phyloP scores from a whole-genome alignment of 2,888 invertebrate species.

The Serripes groenlandicus region DNA sequence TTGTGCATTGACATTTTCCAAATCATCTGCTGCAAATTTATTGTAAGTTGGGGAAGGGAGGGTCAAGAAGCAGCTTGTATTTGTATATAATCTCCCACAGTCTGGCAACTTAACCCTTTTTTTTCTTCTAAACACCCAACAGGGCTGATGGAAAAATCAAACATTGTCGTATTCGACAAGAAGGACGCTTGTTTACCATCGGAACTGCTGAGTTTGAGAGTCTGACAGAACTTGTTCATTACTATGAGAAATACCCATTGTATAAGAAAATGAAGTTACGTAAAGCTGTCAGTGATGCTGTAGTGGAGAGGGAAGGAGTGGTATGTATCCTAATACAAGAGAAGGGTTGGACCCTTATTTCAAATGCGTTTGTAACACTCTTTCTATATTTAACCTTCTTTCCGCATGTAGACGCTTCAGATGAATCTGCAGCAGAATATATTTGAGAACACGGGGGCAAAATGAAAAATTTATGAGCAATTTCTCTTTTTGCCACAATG shows the following conservation, averaged over 20 bases:
- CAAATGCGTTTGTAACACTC: too few species aligned
- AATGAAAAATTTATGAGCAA: background rate
- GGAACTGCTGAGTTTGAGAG: constrained; percentile 98
- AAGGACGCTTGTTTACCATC: constrained; percentile 96
- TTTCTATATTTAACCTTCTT: too few species aligned
- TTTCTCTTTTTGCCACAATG: background rate
- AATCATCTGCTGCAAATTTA: too few species aligned
- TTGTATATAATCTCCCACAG: too few species aligned
- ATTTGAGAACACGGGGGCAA: background rate
- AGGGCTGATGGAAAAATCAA: constrained; percentile 98
- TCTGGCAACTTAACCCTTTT: too few species aligned
- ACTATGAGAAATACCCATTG: constrained; percentile 96
- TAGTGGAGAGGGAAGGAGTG: constrained; percentile 80
- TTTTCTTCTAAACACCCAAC: background rate
- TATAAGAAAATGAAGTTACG: constrained; percentile 96
- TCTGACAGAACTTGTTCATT: constrained; percentile 96
- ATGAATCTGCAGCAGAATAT: background rate
- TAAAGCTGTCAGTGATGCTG: constrained; percentile 87
- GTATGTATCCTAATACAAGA: too few species aligned
- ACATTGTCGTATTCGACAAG: constrained; percentile 97
- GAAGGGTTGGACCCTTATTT: too few species aligned
- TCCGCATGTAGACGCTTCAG: background rate
- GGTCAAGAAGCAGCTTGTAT: too few species aligned
- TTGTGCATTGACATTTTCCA: too few species aligned
- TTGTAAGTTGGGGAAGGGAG: too few species aligned